phyloP scores from a whole-genome alignment of 2,113 vertebrate genomes.

The chimpanzee (Pan troglodytes) region DNA sequence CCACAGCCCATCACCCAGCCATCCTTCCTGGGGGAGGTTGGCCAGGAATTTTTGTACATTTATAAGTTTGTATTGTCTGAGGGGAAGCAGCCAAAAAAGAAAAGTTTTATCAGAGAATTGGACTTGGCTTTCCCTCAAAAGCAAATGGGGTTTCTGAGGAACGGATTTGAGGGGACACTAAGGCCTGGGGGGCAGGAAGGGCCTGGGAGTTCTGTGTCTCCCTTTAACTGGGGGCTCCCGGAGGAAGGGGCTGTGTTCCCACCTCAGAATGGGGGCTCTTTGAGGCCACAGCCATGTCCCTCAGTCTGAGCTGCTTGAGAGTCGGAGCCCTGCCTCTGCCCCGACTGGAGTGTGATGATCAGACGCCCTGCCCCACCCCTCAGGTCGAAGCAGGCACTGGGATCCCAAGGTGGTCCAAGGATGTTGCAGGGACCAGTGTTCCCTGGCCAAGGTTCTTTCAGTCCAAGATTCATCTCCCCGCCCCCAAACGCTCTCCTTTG shows the following conservation, averaged over 20 bases:
- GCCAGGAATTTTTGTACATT: background rate
- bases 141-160: background rate
- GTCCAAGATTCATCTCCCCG: background rate
- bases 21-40: background rate
- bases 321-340: background rate
- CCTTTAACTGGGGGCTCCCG: background rate
- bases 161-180: background rate
- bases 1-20: background rate
- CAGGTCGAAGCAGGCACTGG: background rate
- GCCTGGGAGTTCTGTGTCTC: background rate
- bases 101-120: background rate
- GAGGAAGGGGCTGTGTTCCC: background rate
- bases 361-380: rapidly evolving
- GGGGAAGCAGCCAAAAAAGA: background rate
- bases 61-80: constrained; percentile 8
- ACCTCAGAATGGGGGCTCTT: background rate
- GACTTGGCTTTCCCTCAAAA: background rate
- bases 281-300: background rate
- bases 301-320: background rate
- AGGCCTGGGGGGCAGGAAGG: background rate
- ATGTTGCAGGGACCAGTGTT: background rate
- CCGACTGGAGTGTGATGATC: background rate
- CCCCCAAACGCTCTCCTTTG: background rate
- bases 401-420: background rate
- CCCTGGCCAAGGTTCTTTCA: background rate